Percentiles rank a stretch among this genome's conserved stretches.
phyloP scores from a whole-genome alignment of 2,888 invertebrate species.

The Phania funesta region DNA sequence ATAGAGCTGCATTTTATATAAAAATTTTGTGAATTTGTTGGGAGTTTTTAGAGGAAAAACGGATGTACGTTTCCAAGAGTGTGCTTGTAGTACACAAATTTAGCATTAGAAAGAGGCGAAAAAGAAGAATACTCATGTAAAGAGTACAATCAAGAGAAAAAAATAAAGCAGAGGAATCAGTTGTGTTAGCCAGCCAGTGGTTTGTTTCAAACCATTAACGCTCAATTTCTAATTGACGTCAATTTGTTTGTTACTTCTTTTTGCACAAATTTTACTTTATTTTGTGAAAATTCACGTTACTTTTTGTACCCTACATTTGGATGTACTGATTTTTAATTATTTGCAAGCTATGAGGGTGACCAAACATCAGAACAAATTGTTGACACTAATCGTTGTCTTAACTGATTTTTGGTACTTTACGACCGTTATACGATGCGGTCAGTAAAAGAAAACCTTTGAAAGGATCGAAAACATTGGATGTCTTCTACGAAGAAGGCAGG shows the following conservation, averaged over 20 bases:
- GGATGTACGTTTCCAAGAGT: conserved; percentile 36
- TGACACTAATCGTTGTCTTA: too few species aligned
- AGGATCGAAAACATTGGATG: too few species aligned
- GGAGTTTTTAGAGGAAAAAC: conserved; percentile 7
- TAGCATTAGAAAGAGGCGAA: neutral
- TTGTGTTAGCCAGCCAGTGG: conserved; percentile 57
- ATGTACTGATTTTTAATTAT: neutral
- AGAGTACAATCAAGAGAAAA: too few species aligned
- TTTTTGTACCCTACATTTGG: conserved; percentile 26
- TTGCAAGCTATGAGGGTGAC: too few species aligned
- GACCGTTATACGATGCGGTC: too few species aligned
- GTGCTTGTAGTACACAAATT: conserved; percentile 15
- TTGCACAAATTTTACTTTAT: conserved; percentile 29
- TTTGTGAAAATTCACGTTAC: conserved; percentile 27
- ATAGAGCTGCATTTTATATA: neutral
- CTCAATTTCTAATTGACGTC: conserved; percentile 74
- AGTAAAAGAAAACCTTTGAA: too few species aligned
- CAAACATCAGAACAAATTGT: too few species aligned
- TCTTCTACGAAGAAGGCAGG: too few species aligned
- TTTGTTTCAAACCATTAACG: conserved; percentile 59
- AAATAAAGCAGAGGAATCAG: neutral
- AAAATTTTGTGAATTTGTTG: conserved; percentile 5
- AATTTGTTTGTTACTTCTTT: conserved; percentile 69
- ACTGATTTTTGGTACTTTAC: too few species aligned
- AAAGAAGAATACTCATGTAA: too few species aligned